Evolutionary conservation across 1,140 invertebrate species (phyloP).

Genomic region (Eurytemora carolleeae): DNA sequence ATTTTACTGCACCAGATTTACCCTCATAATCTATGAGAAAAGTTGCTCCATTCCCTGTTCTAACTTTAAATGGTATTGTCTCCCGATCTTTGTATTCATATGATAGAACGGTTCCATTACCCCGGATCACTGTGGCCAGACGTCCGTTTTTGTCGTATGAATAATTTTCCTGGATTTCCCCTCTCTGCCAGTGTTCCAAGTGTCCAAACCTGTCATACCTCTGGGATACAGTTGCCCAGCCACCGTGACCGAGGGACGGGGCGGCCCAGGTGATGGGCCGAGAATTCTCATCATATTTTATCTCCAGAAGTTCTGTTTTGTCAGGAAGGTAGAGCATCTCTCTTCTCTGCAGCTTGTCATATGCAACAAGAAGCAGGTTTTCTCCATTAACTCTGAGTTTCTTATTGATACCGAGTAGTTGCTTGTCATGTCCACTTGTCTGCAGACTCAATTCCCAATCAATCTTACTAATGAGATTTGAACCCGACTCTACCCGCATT

Average conservation of each 20-base stretch:
- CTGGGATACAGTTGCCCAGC: constrained; percentile 43
- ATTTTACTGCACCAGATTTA: constrained; percentile 56
- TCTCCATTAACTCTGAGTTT: constrained; percentile 59
- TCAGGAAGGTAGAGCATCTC: not conserved
- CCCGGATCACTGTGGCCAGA: constrained; percentile 61
- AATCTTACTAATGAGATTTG: constrained; percentile 68
- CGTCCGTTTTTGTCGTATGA: constrained; percentile 66
- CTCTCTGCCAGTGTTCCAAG: constrained; percentile 78
- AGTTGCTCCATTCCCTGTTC: constrained; percentile 64
- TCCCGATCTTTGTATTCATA: constrained; percentile 3
- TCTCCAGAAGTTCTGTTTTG: constrained; percentile 55
- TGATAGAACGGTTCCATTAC: constrained; percentile 36
- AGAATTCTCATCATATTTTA: constrained; percentile 70
- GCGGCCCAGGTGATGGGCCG: constrained; percentile 67
- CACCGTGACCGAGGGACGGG: constrained; percentile 27
- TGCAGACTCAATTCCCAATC: constrained; percentile 73
- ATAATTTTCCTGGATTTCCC: constrained; percentile 57
- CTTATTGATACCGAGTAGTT: constrained; percentile 22
- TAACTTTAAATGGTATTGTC: not conserved
- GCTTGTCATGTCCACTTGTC: constrained; percentile 31
- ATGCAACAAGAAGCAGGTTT: constrained; percentile 69
- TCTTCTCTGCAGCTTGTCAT: constrained; percentile 45
- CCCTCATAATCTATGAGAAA: constrained; percentile 78
- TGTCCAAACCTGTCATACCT: constrained; percentile 81
- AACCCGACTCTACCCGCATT: constrained; percentile 61